phyloP scores from a whole-genome alignment of 2,888 invertebrate genomes.

The Falcaria lacertinaria region DNA sequence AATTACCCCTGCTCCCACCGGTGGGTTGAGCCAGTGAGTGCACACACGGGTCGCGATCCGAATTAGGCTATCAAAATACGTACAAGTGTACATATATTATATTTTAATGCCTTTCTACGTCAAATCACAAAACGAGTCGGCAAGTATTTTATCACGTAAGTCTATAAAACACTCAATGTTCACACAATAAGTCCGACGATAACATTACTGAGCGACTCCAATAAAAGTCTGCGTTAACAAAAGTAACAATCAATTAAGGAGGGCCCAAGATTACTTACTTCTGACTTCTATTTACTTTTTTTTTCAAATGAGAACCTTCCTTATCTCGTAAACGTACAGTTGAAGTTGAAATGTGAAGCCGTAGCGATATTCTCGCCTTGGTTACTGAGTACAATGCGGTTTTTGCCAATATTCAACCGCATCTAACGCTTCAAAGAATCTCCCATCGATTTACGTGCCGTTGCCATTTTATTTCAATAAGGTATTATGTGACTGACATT shows the following conservation, averaged over 20 bases:
- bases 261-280: conserved; percentile 36
- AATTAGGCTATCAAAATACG: no score
- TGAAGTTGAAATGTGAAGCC: conserved; percentile 3
- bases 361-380: conserved; percentile 1
- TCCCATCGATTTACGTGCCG: background rate
- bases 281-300: conserved; percentile 9
- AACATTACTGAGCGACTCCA: conserved; percentile 19
- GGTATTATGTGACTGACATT: no score
- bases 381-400: conserved; percentile 11
- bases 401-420: conserved; percentile 1
- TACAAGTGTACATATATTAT: no score
- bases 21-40: no score
- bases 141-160: background rate
- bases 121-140: background rate
- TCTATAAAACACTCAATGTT: conserved; percentile 12
- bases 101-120: no score
- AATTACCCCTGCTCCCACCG: no score
- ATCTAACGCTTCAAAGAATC: background rate
- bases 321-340: conserved; percentile 4
- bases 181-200: conserved; percentile 16
- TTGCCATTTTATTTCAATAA: no score
- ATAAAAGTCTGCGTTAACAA: conserved; percentile 40
- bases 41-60: no score
- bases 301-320: conserved; percentile 7
- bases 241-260: conserved; percentile 53